Evolutionary conservation across 2,797 vertebrate genomes (phyloP).

Genomic region (Aeoliscus strigatus): DNA sequence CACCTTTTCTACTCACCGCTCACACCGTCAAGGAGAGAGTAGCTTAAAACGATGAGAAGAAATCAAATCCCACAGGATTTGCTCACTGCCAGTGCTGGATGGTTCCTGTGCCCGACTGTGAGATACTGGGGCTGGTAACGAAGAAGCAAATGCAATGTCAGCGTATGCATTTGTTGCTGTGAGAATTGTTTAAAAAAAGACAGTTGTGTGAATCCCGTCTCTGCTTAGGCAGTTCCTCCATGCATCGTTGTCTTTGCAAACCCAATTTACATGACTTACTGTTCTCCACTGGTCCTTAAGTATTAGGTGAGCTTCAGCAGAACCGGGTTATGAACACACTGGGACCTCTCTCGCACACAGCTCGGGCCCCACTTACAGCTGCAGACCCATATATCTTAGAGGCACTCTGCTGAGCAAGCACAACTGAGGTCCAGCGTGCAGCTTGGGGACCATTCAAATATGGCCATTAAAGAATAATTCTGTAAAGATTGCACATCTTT

Average conservation of each 20-base stretch:
- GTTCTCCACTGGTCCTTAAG: slow-evolving; percentile 62
- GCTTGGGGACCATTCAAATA: slow-evolving; percentile 50
- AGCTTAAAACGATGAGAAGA: slow-evolving; percentile 30
- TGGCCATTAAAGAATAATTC: slow-evolving; percentile 22
- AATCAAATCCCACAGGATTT: slow-evolving; percentile 35
- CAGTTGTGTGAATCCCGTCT: slow-evolving; percentile 47
- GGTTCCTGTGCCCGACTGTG: slow-evolving; percentile 36
- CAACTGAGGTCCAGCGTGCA: slow-evolving; percentile 37
- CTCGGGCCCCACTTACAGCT: slow-evolving; percentile 36
- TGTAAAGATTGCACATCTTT: too few relatives aligned
- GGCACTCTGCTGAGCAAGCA: slow-evolving; percentile 68
- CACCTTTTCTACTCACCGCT: slow-evolving; percentile 17
- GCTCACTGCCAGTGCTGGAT: slow-evolving; percentile 14
- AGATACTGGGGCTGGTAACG: slow-evolving; percentile 48
- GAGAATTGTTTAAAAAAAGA: slow-evolving; percentile 27
- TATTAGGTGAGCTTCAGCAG: slow-evolving; percentile 51
- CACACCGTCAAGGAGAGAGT: slow-evolving; percentile 40
- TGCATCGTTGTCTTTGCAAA: slow-evolving; percentile 59
- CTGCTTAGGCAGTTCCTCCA: slow-evolving; percentile 49
- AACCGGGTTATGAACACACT: slow-evolving; percentile 63
- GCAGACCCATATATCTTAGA: slow-evolving; percentile 66
- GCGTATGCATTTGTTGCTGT: slow-evolving; percentile 41
- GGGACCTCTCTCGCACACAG: slow-evolving; percentile 48
- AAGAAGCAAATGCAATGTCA: slow-evolving; percentile 53
- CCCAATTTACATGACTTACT: slow-evolving; percentile 73